Evolutionary conservation across 2,888 invertebrate genomes (phyloP), one percentile per base, ranked within the genome.

Genomic region (Imbricaverruca yamaguchii): DNA sequence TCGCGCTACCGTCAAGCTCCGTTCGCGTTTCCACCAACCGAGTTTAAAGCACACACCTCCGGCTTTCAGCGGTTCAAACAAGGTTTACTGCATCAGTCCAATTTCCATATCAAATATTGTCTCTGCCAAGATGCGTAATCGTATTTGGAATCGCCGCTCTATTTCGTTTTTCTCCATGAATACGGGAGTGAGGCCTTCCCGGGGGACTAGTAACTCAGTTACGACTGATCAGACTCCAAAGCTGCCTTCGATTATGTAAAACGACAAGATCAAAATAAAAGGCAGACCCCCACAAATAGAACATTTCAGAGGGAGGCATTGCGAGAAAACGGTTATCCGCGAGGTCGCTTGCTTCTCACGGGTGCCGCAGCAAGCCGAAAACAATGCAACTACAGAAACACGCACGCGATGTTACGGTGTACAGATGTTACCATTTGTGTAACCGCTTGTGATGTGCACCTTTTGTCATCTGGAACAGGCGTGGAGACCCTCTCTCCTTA

Each of bases 91-190:
- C 53, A 74, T 74, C 53, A 74, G 53, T 18, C 74, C 74, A 74
- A 74, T 74, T 53, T 74, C 74, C 74, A 74, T 74, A 74, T 53
- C 74, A 74, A 74, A 74, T 74, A 74, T 74, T 74, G 74, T 74
- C 53, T 53, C 23, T 18, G 74, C 53, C 74, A 10, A 25, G 6
- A 25, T 25, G 53, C 18, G 74, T 74, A 74, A 74, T 74, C 53
- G 11, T 74, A 74, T 74, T 74, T 74, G 74, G 39, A 18, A 8
- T 21, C 53, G 8, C 53, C 74, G 74, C 74, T 74, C 74, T 53
- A 74, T 74, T 74, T 53, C 74, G 74, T 74, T 74, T 74, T 74
- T 74, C 74, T 74, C 74, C 53, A 74, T 74, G 74, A 74, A 74
- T 74, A 74, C 74, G 74, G 74, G 74, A 74, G 74, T 6, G 74